Base-by-base conservation (phyloP, 2,797 vertebrate genomes). In the Epinephelus awoara region DNA sequence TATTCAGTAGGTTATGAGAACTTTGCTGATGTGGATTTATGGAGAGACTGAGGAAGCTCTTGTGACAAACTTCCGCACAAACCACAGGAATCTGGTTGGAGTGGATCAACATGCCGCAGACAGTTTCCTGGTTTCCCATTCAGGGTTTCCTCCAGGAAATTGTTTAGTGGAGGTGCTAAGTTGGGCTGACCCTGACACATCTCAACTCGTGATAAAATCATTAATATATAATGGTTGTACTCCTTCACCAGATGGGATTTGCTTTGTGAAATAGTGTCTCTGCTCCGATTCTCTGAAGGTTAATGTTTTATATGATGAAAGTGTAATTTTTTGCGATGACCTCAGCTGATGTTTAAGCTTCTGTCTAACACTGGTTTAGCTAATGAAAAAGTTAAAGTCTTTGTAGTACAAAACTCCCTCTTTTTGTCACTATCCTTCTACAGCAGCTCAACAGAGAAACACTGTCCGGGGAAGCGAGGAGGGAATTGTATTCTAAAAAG, bases 71-170 rank as follows among this genome's bases (percentile, higher is more conserved):
- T 65, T 59, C 6, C 5, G 2, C 47, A 69, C 12, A 38, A 83
- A 72, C 46, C 52, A 51, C 83, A 90, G 88, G 82, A 91, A 86
- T 50, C 6, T 0, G 8, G 49, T 67, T 72, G 10, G 58, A 83
- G 61, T 69, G 57, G 51, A 83, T 58, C 49, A 15, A 47, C 72
- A 61, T 50, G 49, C 64, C 71, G 55, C 63, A 67, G 72, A 64
- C 29, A 1, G 67, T 80, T 90, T 89, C 89, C 87, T 87, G 80
- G 34, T 75, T 82, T 55, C 18, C 23, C 63, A 17, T 40, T 63
- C 65, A 56, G 27, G 23, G 77, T 80, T 79, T 81, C 67, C 57
- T 57, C 12, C 15, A 68, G 65, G 61, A 74, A 71, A 55, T 11
- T 9, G 54, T 78, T 80, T 17, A 18, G 21, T 51, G 40, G 75